Evolutionary conservation across 2,113 vertebrate genomes (phyloP).

Genomic region (Cichladusa arquata): DNA sequence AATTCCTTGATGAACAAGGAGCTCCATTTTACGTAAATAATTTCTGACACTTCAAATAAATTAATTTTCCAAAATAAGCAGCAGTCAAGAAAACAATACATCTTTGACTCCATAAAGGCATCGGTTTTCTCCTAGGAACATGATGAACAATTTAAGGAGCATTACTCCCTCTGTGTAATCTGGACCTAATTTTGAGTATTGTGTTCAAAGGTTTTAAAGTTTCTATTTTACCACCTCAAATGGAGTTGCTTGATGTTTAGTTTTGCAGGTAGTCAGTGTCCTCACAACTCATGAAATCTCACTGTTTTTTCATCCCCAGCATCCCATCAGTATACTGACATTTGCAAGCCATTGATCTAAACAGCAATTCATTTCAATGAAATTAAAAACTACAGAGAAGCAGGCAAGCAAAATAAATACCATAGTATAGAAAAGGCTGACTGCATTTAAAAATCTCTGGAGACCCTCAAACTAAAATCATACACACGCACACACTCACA

Average conservation of each 20-base stretch:
- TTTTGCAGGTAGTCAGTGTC: neutral
- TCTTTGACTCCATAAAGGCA: neutral
- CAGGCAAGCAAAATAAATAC: conserved; percentile 17
- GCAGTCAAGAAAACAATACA: neutral
- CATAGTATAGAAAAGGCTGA: neutral
- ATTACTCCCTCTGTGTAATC: neutral
- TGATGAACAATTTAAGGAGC: neutral
- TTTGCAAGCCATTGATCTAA: conserved; percentile 10
- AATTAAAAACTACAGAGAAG: conserved; percentile 5
- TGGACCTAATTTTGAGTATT: neutral
- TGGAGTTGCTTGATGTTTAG: neutral
- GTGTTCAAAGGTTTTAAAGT: neutral
- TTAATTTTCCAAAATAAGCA: neutral
- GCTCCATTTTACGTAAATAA: accelerated
- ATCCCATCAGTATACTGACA: neutral
- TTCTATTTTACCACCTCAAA: neutral
- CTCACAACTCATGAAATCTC: neutral
- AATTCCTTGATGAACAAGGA: neutral
- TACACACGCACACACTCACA: neutral
- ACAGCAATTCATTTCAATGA: conserved; percentile 18
- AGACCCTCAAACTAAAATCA: neutral
- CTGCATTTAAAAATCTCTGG: conserved; percentile 5
- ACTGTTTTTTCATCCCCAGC: neutral
- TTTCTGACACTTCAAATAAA: neutral
- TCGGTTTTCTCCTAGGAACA: neutral